A percentile compares a stretch with the other conserved stretches of the same genome.
These are phyloP conservation scores for Enteromius afrohamiltoni DNA, from an alignment of 2,797 vertebrate genomes.

Conservation along the genomic window DNA sequence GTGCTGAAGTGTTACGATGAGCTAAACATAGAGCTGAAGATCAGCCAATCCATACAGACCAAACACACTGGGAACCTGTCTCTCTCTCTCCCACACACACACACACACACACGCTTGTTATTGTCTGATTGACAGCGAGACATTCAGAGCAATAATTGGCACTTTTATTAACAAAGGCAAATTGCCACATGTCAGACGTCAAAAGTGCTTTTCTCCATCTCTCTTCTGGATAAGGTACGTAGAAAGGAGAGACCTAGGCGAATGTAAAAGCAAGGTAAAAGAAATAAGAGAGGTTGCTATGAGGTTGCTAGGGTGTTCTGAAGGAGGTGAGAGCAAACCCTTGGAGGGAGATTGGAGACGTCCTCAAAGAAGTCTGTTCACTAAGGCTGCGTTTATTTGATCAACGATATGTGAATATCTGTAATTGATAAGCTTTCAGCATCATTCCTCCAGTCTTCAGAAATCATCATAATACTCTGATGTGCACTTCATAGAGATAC, in stretches of 20 bases:
- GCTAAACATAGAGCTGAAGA: conserved; percentile 27
- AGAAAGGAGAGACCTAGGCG: background rate
- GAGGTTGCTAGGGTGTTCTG: background rate
- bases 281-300: background rate
- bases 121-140: conserved; percentile 87
- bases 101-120: conserved; percentile 81
- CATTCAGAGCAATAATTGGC: conserved; percentile 91
- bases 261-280: background rate
- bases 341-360: background rate
- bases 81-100: background rate
- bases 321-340: background rate
- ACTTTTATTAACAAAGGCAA: conserved; percentile 90
- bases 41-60: conserved; percentile 9
- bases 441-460: background rate
- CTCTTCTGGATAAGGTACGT: conserved; percentile 31
- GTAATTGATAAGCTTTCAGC: background rate
- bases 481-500: background rate
- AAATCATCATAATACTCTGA: background rate
- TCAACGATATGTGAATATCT: background rate
- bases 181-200: conserved; percentile 83
- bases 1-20: background rate
- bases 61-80: conserved; percentile 7
- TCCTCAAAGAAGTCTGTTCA: background rate
- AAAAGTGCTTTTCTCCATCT: conserved; percentile 69
- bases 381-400: background rate